These are phyloP conservation scores for Dendronephthya gigantea DNA, from an alignment of 64 coral and sea anemone species.

Conservation along the genomic window DNA sequence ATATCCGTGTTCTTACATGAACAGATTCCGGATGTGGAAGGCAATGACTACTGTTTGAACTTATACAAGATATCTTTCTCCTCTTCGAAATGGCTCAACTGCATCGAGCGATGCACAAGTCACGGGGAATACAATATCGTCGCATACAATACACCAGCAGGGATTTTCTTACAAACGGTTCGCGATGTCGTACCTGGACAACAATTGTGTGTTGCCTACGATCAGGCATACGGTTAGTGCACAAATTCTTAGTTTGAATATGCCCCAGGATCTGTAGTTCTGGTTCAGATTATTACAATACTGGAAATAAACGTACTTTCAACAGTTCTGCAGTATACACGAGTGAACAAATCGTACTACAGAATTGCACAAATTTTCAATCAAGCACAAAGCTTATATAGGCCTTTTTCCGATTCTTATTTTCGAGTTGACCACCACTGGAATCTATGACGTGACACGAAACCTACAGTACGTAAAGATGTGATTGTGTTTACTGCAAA, in stretches of 20 bases:
- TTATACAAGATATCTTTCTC: neutral
- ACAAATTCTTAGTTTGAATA: neutral
- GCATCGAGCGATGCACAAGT: neutral
- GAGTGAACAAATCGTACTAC: too few relatives aligned
- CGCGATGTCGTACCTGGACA: neutral
- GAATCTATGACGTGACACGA: too few relatives aligned
- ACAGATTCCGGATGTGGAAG: neutral
- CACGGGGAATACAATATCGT: neutral
- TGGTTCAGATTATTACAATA: too few relatives aligned
- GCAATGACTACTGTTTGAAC: neutral
- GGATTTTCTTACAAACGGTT: neutral
- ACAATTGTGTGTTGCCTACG: neutral
- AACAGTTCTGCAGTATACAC: too few relatives aligned
- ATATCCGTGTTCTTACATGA: neutral
- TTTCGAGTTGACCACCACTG: too few relatives aligned
- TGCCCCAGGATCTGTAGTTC: neutral
- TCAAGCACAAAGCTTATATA: too few relatives aligned
- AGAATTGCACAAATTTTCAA: too few relatives aligned
- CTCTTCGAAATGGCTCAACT: neutral
- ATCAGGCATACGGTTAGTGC: neutral
- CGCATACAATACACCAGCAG: neutral
- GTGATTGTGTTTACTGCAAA: too few relatives aligned
- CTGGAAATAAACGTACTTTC: too few relatives aligned
- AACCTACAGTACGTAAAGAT: too few relatives aligned
- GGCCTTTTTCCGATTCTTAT: too few relatives aligned